These are phyloP conservation scores for Polyommatus icarus DNA, from an alignment of 2,888 invertebrate species.

Conservation along the genomic window DNA sequence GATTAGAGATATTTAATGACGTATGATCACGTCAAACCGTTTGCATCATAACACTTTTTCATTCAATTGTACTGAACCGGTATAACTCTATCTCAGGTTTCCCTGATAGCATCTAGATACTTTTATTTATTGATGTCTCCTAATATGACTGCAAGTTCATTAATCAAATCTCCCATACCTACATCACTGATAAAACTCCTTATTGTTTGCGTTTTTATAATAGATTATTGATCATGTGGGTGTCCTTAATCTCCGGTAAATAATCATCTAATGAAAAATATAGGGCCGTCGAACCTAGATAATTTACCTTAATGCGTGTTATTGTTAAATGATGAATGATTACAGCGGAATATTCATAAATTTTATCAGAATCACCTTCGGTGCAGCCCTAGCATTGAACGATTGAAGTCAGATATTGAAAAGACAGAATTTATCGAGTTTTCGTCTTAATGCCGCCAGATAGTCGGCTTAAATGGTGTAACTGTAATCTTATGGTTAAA, in stretches of 20 bases:
- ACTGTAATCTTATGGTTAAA: slow-evolving; percentile 59
- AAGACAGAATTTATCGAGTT: slow-evolving; percentile 68
- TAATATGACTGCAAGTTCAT: slow-evolving; percentile 27
- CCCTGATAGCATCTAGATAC: slow-evolving; percentile 31
- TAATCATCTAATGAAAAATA: slow-evolving; percentile 62
- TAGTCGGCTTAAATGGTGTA: slow-evolving; percentile 66
- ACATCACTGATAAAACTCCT: slow-evolving; percentile 68
- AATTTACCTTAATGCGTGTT: neutral
- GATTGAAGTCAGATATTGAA: slow-evolving; percentile 70
- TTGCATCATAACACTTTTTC: slow-evolving; percentile 29
- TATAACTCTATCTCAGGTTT: slow-evolving; percentile 34
- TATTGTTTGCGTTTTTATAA: slow-evolving; percentile 77
- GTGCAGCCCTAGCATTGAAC: slow-evolving; percentile 51
- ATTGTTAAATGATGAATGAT: slow-evolving; percentile 18
- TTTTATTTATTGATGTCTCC: slow-evolving; percentile 30
- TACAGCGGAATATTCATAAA: slow-evolving; percentile 17
- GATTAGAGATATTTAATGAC: neutral
- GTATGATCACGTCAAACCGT: neutral
- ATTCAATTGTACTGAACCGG: slow-evolving; percentile 7
- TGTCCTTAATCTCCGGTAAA: slow-evolving; percentile 73
- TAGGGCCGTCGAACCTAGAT: slow-evolving; percentile 43
- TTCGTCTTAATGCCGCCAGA: slow-evolving; percentile 65
- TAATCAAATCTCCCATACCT: slow-evolving; percentile 22
- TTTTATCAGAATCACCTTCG: slow-evolving; percentile 29
- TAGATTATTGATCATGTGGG: slow-evolving; percentile 80